Conservation (phyloP, 2,113 vertebrate species). For the Pandion haliaetus region DNA sequence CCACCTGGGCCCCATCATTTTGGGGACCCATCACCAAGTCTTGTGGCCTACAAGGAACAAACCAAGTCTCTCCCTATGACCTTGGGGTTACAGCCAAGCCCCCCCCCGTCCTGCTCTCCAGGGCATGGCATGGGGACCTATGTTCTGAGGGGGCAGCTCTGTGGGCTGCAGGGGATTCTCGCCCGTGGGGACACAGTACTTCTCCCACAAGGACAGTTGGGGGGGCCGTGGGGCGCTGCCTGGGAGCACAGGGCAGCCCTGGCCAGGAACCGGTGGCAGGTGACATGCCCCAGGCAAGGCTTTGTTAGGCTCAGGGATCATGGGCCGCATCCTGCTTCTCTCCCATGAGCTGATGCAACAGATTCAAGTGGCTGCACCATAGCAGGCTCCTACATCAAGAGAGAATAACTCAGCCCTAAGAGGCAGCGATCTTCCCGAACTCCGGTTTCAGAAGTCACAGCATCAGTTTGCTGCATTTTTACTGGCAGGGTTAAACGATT, state of each 20-base stretch:
- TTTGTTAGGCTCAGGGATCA: background rate
- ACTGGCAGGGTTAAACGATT: background rate
- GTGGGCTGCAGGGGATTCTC: background rate
- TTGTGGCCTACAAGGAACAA: background rate
- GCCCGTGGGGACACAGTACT: fast-evolving
- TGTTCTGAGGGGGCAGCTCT: background rate
- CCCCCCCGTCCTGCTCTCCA: background rate
- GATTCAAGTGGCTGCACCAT: too few relatives aligned
- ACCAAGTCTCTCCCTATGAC: too few relatives aligned
- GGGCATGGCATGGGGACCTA: too few relatives aligned
- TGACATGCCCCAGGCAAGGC: background rate
- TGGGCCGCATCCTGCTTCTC: fast-evolving
- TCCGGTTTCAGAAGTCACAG: background rate
- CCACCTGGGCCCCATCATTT: background rate
- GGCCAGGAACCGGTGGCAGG: background rate
- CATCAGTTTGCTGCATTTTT: background rate
- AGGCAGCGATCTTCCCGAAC: background rate
- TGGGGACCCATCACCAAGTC: background rate
- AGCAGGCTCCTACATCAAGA: background rate
- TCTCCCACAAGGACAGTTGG: background rate
- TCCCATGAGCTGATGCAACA: background rate
- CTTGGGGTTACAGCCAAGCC: background rate
- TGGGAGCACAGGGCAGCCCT: background rate
- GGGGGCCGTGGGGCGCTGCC: background rate
- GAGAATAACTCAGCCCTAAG: background rate